Evolutionary conservation across 2,888 invertebrate species (phyloP).

Genomic region (Arrhopalites spinosus): DNA sequence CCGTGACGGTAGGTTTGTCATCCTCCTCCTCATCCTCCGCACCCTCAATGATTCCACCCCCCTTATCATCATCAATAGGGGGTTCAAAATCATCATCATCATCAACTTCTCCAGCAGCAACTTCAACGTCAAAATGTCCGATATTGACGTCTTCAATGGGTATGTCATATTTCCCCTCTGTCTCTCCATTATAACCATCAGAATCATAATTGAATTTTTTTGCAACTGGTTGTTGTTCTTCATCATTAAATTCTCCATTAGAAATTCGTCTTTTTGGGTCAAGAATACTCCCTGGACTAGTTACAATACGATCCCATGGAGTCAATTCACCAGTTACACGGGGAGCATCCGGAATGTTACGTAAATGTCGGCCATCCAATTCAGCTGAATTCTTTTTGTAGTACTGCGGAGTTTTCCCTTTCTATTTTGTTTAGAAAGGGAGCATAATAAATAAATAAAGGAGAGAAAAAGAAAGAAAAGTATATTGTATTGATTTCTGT

Average conservation of each 20-base stretch:
- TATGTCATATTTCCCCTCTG: slow-evolving; percentile 30
- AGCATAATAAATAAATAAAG: background rate
- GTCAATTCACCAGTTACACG: slow-evolving; percentile 60
- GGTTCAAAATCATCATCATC: slow-evolving; percentile 27
- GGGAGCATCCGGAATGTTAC: slow-evolving; percentile 79
- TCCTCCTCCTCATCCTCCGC: background rate
- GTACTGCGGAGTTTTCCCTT: slow-evolving; percentile 78
- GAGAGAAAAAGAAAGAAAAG: background rate
- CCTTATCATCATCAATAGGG: background rate
- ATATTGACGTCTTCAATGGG: slow-evolving; percentile 30
- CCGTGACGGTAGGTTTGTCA: background rate
- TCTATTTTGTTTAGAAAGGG: slow-evolving; percentile 64
- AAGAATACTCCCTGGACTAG: slow-evolving; percentile 28
- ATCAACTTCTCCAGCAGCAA: background rate
- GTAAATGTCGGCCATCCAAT: slow-evolving; percentile 73
- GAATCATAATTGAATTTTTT: slow-evolving; percentile 30
- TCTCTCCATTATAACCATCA: slow-evolving; percentile 31
- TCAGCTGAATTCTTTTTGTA: slow-evolving; percentile 71
- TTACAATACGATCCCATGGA: slow-evolving; percentile 47
- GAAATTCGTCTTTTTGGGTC: slow-evolving; percentile 46
- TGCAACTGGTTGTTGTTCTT: slow-evolving; percentile 23
- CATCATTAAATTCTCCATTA: slow-evolving; percentile 39
- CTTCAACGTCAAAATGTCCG: slow-evolving; percentile 13
- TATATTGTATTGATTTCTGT: slow-evolving; percentile 22
- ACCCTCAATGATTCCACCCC: background rate